Conservation (phyloP, 2,888 invertebrate genomes). For the Rhaphigaster nebulosa region DNA sequence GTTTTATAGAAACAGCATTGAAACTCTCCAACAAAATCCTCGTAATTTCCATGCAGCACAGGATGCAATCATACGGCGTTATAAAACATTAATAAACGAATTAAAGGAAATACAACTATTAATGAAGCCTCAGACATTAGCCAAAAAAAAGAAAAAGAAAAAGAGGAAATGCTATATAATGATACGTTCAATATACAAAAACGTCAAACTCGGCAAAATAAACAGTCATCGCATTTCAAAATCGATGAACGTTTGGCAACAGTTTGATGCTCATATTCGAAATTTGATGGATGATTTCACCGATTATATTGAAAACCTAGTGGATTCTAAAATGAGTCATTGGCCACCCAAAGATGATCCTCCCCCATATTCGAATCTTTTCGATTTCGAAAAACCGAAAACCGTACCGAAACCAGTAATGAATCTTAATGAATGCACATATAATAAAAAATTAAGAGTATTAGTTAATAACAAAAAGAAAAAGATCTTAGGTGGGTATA, state of each 20-base stretch:
- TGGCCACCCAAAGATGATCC: not conserved
- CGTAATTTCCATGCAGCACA: not conserved
- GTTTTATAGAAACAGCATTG: not conserved
- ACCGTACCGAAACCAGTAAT: not conserved
- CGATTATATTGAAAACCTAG: not conserved
- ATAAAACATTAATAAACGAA: constrained; percentile 26
- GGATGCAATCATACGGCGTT: not conserved
- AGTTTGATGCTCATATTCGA: not conserved
- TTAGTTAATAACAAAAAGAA: constrained; percentile 19
- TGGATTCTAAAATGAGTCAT: not conserved
- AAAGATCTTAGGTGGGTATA: not conserved
- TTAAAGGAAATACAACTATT: not conserved
- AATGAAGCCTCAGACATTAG: not conserved
- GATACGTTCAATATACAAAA: not conserved
- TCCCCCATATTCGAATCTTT: not conserved
- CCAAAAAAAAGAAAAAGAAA: not conserved
- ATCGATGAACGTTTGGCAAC: not conserved
- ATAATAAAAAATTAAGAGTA: constrained; percentile 39
- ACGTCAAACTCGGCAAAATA: not conserved
- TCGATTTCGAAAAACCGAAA: not conserved
- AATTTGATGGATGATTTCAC: constrained; percentile 14
- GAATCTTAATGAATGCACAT: not conserved
- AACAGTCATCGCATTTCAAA: constrained; percentile 29
- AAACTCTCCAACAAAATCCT: too few relatives aligned
- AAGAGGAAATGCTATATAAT: not conserved